These are phyloP conservation scores for Anseranas semipalmata DNA, from an alignment of 2,113 vertebrate species.

Conservation along the genomic window DNA sequence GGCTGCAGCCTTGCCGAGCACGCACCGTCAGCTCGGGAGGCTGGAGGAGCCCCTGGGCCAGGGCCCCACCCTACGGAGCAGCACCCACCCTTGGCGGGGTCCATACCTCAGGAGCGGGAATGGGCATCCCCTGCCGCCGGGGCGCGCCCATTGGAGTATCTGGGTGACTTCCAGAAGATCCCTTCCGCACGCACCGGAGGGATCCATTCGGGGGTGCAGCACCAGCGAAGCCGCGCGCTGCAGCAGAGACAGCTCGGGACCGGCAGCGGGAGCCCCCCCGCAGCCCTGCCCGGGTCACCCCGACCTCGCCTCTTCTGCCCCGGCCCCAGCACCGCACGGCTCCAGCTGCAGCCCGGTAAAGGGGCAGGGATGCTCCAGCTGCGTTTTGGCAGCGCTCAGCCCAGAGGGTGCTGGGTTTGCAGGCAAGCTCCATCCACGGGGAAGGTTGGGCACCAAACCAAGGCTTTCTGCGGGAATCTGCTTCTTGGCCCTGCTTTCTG, in stretches of 20 bases:
- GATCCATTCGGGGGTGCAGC: too few species aligned
- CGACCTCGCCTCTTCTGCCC: fast-evolving
- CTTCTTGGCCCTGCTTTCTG: too few species aligned
- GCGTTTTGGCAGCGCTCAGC: too few species aligned
- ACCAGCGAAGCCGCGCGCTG: neutral
- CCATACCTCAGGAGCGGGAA: neutral
- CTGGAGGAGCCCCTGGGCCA: neutral
- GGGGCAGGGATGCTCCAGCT: too few species aligned
- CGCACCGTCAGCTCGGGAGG: neutral
- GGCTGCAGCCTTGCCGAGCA: neutral
- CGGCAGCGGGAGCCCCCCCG: neutral
- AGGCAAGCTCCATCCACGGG: too few species aligned
- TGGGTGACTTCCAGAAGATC: too few species aligned
- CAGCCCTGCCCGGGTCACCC: neutral
- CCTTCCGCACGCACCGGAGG: neutral
- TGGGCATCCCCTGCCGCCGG: too few species aligned
- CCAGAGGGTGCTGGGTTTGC: too few species aligned
- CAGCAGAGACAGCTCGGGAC: neutral
- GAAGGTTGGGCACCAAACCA: too few species aligned
- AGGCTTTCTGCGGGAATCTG: too few species aligned
- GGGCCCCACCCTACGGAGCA: neutral
- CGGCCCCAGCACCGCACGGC: neutral
- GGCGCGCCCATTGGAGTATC: too few species aligned
- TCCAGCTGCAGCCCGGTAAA: slow-evolving; percentile 44
- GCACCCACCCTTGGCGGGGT: neutral